Percentiles rank a stretch among this genome's conserved stretches.
Evolutionary conservation across 2,888 invertebrate species (phyloP).

Genomic region (Torymus auratus): DNA sequence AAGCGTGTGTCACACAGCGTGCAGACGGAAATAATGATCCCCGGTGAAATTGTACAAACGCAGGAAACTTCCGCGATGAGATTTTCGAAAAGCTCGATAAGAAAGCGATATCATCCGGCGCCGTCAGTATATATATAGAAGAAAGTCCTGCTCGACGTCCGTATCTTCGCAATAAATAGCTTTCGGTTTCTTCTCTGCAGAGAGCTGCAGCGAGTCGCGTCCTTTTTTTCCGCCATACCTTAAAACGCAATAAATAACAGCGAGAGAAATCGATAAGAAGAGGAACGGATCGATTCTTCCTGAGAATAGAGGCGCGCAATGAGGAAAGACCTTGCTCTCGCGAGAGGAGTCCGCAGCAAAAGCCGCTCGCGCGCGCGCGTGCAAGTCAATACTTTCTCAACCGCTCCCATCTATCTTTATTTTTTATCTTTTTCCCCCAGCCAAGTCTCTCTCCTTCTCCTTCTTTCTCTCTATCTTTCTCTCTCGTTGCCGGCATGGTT

Average conservation of each 20-base stretch:
- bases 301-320: constrained; percentile 52
- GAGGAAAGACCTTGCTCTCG: constrained; percentile 56
- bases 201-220: too few relatives aligned
- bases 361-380: constrained; percentile 16
- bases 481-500: constrained; percentile 36
- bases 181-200: constrained; percentile 53
- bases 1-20: too few relatives aligned
- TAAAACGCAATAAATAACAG: constrained; percentile 57
- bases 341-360: constrained; percentile 46
- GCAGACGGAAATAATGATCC: too few relatives aligned
- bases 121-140: neutral
- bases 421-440: constrained; percentile 15
- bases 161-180: constrained; percentile 57
- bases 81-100: constrained; percentile 40
- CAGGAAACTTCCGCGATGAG: constrained; percentile 29
- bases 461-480: constrained; percentile 10
- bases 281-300: constrained; percentile 58
- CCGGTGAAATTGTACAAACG: too few relatives aligned
- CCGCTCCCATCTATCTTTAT: constrained; percentile 56
- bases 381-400: constrained; percentile 51
- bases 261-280: constrained; percentile 56
- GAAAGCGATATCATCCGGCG: constrained; percentile 31
- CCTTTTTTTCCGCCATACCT: constrained; percentile 44
- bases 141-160: constrained; percentile 31
- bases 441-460: neutral